A percentile compares a stretch with the other conserved stretches of the same genome.
Conservation (phyloP, 2,113 vertebrate species). For the Bagarius yarrelli region DNA sequence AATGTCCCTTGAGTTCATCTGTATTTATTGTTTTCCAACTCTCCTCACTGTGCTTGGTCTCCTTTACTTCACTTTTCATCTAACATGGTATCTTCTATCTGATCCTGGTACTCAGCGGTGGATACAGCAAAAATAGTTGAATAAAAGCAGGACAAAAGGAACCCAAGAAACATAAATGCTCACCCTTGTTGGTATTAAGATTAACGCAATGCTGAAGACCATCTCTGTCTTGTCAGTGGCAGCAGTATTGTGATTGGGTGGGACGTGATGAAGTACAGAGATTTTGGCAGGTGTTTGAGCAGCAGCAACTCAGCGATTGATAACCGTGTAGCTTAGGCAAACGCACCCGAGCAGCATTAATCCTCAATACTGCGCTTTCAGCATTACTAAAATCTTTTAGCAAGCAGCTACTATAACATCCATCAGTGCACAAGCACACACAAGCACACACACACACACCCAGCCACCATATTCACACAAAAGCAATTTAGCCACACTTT, state of each 20-base stretch:
- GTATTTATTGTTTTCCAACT: too few species aligned
- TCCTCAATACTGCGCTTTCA: conserved; percentile 14
- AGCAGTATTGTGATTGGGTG: not conserved
- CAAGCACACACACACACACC: conserved; percentile 11
- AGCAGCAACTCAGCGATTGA: conserved; percentile 3
- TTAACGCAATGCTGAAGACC: not conserved
- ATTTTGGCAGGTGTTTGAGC: not conserved
- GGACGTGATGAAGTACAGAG: not conserved
- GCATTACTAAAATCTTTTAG: conserved; percentile 17
- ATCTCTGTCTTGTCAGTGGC: not conserved
- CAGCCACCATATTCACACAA: not conserved
- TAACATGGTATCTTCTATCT: too few species aligned
- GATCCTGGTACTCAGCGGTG: too few species aligned
- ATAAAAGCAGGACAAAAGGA: too few species aligned
- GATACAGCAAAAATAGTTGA: too few species aligned
- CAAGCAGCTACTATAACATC: not conserved
- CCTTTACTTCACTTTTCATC: too few species aligned
- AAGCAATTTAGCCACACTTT: not conserved
- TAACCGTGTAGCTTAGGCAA: conserved; percentile 24
- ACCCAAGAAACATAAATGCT: too few species aligned
- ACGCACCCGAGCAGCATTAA: conserved; percentile 24
- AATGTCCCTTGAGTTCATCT: too few species aligned
- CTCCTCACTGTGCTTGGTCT: too few species aligned
- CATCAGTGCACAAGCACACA: not conserved
- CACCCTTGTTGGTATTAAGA: not conserved